phyloP scores from a whole-genome alignment of 2,113 vertebrate genomes.

The Tretioscincus oriximinensis region DNA sequence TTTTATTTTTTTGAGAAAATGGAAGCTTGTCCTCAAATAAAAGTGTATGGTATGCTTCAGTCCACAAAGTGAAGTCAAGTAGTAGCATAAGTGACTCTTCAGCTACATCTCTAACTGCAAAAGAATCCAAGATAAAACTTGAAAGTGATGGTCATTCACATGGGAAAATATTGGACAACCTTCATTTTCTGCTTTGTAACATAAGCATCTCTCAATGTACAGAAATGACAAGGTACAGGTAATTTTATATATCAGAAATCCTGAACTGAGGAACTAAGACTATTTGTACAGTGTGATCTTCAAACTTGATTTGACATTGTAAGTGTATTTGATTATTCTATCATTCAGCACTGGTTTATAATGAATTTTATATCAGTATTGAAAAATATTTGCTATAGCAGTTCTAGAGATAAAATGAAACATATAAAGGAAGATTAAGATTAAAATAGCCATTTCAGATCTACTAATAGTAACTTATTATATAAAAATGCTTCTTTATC shows the following conservation, averaged over 20 bases:
- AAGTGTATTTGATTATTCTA: not conserved
- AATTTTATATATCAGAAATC: not conserved
- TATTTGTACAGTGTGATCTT: not conserved
- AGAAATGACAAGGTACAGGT: not conserved
- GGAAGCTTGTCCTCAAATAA: not conserved
- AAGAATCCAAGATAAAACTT: not conserved
- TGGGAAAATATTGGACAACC: too few relatives aligned
- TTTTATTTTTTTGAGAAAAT: constrained; percentile 15
- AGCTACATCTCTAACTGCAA: not conserved
- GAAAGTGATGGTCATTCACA: not conserved
- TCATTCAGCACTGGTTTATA: not conserved
- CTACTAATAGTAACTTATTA: not conserved
- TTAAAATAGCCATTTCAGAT: not conserved
- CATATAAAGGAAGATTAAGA: not conserved
- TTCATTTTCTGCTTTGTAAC: too few relatives aligned
- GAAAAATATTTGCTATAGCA: not conserved
- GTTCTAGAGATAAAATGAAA: not conserved
- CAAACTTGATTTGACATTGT: not conserved
- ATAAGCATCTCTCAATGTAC: not conserved
- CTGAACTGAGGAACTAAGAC: constrained; percentile 1
- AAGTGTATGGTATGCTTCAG: not conserved
- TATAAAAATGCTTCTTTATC: not conserved
- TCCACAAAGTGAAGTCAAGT: not conserved
- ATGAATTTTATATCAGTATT: not conserved
- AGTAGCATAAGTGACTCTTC: not conserved